phyloP scores from a whole-genome alignment of 2,113 vertebrate genomes.

The Cinclus mexicanus region DNA sequence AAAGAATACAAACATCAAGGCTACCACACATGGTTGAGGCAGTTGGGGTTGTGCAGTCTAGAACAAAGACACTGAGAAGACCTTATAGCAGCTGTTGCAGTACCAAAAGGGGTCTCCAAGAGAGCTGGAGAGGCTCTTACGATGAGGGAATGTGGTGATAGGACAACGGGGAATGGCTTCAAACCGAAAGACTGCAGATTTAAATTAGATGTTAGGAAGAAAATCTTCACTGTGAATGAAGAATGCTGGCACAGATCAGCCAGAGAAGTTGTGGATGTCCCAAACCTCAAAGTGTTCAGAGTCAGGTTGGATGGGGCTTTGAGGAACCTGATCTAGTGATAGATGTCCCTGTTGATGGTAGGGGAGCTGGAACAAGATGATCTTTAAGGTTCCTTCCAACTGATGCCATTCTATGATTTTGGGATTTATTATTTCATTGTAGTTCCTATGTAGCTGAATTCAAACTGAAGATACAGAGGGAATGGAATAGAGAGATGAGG shows the following conservation, averaged over 20 bases:
- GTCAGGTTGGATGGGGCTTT: accelerated
- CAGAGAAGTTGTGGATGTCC: not conserved
- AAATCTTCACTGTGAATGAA: not conserved
- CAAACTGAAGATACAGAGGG: not conserved
- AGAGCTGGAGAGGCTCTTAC: not conserved
- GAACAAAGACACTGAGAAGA: not conserved
- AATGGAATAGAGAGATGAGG: not conserved
- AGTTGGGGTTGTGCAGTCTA: too few relatives aligned
- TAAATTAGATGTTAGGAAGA: not conserved
- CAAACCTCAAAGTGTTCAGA: not conserved
- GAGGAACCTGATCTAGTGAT: not conserved
- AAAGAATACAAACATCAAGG: not conserved
- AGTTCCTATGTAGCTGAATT: not conserved
- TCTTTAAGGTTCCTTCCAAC: not conserved
- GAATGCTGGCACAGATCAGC: not conserved
- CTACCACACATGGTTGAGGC: not conserved
- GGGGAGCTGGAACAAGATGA: not conserved
- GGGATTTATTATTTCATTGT: not conserved
- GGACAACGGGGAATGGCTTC: not conserved
- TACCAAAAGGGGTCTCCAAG: not conserved
- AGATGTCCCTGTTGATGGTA: not conserved
- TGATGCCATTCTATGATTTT: not conserved
- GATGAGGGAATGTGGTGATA: too few relatives aligned
- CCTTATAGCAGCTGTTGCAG: not conserved
- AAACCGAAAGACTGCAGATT: not conserved